A percentile compares a stretch with the other conserved stretches of the same genome.
phyloP scores from a whole-genome alignment of 1,140 invertebrate species.

The Drosophila fuyamai region DNA sequence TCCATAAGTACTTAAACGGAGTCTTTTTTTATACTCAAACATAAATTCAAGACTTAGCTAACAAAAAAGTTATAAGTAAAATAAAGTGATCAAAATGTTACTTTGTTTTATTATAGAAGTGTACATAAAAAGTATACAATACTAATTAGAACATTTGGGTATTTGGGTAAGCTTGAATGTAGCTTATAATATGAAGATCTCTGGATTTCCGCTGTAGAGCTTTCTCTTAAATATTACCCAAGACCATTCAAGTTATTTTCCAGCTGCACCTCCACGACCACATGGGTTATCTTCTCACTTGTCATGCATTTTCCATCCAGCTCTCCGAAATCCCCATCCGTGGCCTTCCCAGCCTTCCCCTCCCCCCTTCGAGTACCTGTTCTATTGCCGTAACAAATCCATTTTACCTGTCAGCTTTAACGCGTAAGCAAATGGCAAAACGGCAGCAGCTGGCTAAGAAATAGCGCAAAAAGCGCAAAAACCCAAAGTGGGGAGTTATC shows the following conservation, averaged over 20 bases:
- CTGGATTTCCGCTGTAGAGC: too few species aligned
- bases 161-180: too few species aligned
- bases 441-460: conserved; percentile 50
- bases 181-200: neutral
- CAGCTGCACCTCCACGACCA: conserved; percentile 13
- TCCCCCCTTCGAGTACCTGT: conserved; percentile 25
- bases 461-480: conserved; percentile 13
- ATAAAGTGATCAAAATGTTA: too few species aligned
- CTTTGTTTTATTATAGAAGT: too few species aligned
- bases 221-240: neutral
- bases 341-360: too few species aligned
- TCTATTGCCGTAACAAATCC: conserved; percentile 78
- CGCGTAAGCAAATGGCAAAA: conserved; percentile 77
- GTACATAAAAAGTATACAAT: too few species aligned
- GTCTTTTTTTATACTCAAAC: too few species aligned
- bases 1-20: too few species aligned
- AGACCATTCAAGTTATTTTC: neutral
- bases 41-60: too few species aligned
- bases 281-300: conserved; percentile 29
- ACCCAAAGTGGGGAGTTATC: conserved; percentile 14
- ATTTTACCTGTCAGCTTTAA: conserved; percentile 80
- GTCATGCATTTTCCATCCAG: conserved; percentile 27
- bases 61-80: too few species aligned
- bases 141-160: too few species aligned
- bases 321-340: neutral